These are phyloP conservation scores for Clavelina lepadiformis DNA, from an alignment of 23 tunicate species.

Conservation along the genomic window DNA sequence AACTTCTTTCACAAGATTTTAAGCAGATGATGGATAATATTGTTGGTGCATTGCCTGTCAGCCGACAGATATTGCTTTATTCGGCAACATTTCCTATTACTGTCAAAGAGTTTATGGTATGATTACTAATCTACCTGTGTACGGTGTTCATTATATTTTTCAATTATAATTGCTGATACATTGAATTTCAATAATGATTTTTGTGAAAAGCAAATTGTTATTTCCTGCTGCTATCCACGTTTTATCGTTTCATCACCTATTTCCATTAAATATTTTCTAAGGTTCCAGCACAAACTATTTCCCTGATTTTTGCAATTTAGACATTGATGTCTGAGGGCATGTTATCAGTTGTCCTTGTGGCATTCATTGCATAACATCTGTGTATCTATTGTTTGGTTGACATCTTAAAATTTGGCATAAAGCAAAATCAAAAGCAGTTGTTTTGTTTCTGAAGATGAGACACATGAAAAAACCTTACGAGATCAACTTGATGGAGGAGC, in stretches of 20 bases:
- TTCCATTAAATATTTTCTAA: no score
- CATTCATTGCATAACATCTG: no score
- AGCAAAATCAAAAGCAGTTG: not conserved
- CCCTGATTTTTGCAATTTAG: no score
- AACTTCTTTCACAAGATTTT: slow-evolving; percentile 88
- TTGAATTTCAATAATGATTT: not conserved
- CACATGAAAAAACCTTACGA: slow-evolving; percentile 99
- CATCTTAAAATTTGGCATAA: not conserved
- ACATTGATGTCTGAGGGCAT: no score
- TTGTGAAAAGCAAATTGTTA: not conserved
- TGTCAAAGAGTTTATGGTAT: slow-evolving; percentile 87
- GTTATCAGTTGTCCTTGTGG: no score
- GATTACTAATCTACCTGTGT: no score
- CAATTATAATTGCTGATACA: not conserved
- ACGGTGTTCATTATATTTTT: not conserved
- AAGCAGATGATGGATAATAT: slow-evolving; percentile 85
- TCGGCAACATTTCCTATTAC: slow-evolving; percentile 96
- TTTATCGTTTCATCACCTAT: no score
- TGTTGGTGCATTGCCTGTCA: slow-evolving; percentile 67
- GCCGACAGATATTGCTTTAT: slow-evolving; percentile 87
- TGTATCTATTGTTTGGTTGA: no score
- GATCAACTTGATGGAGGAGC: slow-evolving; percentile 97
- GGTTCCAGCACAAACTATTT: no score
- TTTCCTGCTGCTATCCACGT: no score
- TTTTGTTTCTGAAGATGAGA: slow-evolving; percentile 20